Conservation (phyloP, 2,797 vertebrate genomes). For the Cygnus olor region DNA sequence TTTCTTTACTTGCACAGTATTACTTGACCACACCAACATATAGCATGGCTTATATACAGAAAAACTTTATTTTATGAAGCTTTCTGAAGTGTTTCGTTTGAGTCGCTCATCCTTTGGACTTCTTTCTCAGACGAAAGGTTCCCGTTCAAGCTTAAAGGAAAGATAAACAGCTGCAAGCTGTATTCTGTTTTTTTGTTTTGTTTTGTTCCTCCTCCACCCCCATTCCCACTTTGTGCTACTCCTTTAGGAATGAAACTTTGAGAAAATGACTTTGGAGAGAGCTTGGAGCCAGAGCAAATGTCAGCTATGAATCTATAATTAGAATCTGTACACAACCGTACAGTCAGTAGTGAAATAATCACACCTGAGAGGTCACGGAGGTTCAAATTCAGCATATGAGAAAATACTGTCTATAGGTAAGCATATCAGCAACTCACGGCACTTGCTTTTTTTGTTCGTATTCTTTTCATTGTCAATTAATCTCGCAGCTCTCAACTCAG, state of each 20-base stretch:
- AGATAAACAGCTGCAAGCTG: background rate
- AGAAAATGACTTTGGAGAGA: background rate
- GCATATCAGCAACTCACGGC: fast-evolving
- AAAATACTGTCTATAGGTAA: background rate
- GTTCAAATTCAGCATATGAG: background rate
- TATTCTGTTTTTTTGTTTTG: background rate
- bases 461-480: background rate
- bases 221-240: background rate
- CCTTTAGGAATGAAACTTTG: background rate
- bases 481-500: background rate
- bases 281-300: background rate
- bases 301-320: background rate
- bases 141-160: background rate
- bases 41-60: fast-evolving
- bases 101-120: background rate
- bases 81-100: background rate
- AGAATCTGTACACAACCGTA: background rate
- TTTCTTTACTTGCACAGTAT: background rate
- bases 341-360: background rate
- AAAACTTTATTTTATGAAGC: background rate
- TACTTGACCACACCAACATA: fast-evolving
- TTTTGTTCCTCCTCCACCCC: background rate
- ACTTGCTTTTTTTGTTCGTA: background rate
- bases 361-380: background rate
- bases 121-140: background rate